Base-by-base conservation (phyloP, 2,797 vertebrate species). In the Cephalopachus bancanus region DNA sequence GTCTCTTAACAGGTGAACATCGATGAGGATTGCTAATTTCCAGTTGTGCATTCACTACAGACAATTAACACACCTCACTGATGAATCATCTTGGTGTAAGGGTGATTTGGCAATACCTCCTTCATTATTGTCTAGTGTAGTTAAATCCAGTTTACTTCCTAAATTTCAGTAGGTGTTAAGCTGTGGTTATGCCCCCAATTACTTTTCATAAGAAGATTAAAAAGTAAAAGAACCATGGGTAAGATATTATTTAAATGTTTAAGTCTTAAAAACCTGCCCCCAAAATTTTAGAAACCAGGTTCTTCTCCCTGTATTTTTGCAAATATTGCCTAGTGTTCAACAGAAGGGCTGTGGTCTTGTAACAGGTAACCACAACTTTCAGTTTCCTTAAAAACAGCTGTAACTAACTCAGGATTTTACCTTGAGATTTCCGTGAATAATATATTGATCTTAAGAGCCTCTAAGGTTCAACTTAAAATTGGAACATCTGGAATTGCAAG, bases 171-270 rank as follows among this genome's bases (percentile, higher is more conserved):
- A 85, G 83, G 49, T 71, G 90, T 94, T 92, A 83, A 94, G 49
- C 30, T 92, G 19, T 89, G 19, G 85, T 75, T 83, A 83, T 78
- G 44, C 28, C 67, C 30, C 72, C 5, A 44, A 2, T 69, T 89
- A n/a, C 84, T 16, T 95, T 93, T 71, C 37, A 93, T 33, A 95
- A 86, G 62, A 78, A 57, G 33, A 81, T 90, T 65, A 55, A 87
- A 88, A 92, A 71, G 80, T 26, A 60, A 85, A 74, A 62, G 4
- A 80, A 24, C 30, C 37, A 60, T 71, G 71, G 83, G 55, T 95
- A 89, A 95, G 51, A 67, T 96, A 49, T 78, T 83, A 93, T 91
- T 89, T 95, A 92, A 94, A 96, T 90, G 33, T 30, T 89, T 30
- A 97, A 91, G 86, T 83, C 24, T 93, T 95, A 79, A 92, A 93